Evolutionary conservation across 2,888 invertebrate genomes (phyloP).

Genomic region (Rhyacophila evoluta): DNA sequence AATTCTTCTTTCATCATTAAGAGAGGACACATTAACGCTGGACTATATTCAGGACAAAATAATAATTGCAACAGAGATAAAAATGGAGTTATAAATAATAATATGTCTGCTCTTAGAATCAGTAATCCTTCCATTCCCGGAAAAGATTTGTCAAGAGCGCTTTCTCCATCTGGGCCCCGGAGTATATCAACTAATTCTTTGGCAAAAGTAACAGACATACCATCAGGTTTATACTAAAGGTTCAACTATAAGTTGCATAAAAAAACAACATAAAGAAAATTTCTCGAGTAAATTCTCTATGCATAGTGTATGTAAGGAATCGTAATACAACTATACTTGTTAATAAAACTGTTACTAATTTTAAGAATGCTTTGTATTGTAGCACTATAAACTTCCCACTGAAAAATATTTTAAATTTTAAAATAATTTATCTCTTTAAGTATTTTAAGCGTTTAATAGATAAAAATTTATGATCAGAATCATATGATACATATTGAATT

Average conservation of each 20-base stretch:
- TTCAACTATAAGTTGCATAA: too few relatives aligned
- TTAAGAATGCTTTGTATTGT: too few relatives aligned
- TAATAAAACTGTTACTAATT: too few relatives aligned
- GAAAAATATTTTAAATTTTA: too few relatives aligned
- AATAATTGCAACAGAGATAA: slow-evolving; percentile 66
- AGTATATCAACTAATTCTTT: slow-evolving; percentile 60
- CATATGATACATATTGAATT: too few relatives aligned
- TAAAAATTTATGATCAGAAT: too few relatives aligned
- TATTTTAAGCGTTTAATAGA: too few relatives aligned
- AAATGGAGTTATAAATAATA: slow-evolving; percentile 67
- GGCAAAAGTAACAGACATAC: slow-evolving; percentile 79
- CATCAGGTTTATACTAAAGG: slow-evolving; percentile 77
- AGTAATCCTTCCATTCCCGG: slow-evolving; percentile 60
- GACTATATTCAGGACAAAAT: slow-evolving; percentile 75
- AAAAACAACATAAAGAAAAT: too few relatives aligned
- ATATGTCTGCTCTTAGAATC: slow-evolving; percentile 65
- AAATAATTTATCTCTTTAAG: too few relatives aligned
- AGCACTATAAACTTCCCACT: not conserved
- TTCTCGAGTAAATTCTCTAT: too few relatives aligned
- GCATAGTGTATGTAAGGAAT: too few relatives aligned
- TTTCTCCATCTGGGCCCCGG: slow-evolving; percentile 63
- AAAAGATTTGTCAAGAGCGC: slow-evolving; percentile 65
- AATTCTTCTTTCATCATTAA: slow-evolving; percentile 72
- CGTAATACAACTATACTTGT: too few relatives aligned
- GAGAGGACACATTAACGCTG: slow-evolving; percentile 73